Conservation (phyloP, 2,888 invertebrate genomes). For the Parnassius orleans region DNA sequence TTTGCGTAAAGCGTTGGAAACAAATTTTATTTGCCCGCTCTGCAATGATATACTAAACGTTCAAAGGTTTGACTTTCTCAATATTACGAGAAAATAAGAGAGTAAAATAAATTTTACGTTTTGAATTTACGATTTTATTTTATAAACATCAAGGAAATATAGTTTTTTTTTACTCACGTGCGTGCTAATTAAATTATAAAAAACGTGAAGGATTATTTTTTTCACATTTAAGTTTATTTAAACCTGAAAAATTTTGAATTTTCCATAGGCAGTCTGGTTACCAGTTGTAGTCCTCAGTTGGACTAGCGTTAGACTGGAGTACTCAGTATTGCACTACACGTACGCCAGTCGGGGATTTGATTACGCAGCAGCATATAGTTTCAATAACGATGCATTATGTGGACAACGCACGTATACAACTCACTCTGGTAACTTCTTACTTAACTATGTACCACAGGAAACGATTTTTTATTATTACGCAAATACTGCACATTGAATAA, state of each 20-base stretch:
- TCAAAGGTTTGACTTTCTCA: background rate
- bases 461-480: no score
- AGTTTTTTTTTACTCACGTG: no score
- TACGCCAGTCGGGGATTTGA: constrained; percentile 84
- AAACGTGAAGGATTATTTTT: no score
- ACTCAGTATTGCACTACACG: constrained; percentile 85
- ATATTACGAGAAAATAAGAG: background rate
- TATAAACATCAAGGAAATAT: no score
- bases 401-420: constrained; percentile 84
- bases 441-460: no score
- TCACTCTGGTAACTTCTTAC: constrained; percentile 68
- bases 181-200: no score
- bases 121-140: no score
- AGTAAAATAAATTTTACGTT: no score
- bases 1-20: constrained; percentile 49
- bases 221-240: no score
- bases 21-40: constrained; percentile 31
- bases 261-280: constrained; percentile 83
- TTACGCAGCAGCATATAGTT: constrained; percentile 85
- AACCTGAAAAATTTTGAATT: no score
- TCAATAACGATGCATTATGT: constrained; percentile 85
- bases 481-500: no score
- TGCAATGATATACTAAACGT: no score
- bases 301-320: constrained; percentile 84
- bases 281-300: constrained; percentile 86